A percentile compares a stretch with the other conserved stretches of the same genome.
These are phyloP conservation scores for Enteromius fasciolatus DNA, from an alignment of 2,797 vertebrate genomes.

Conservation along the genomic window DNA sequence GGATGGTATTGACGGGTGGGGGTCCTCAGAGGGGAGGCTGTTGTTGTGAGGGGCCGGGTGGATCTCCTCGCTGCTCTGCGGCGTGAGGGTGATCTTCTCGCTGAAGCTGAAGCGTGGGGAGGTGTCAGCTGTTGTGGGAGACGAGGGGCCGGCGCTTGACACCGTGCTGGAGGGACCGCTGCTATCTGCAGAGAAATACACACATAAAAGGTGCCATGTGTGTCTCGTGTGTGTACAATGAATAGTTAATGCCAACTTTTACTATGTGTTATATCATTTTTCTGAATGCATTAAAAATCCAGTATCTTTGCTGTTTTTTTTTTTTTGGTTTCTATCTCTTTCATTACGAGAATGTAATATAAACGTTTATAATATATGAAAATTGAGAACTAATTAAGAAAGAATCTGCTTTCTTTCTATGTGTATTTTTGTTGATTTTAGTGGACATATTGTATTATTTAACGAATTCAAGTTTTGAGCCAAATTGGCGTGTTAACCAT, in stretches of 20 bases:
- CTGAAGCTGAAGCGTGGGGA: slow-evolving; percentile 89
- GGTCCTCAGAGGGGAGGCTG: slow-evolving; percentile 37
- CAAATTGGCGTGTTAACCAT: not conserved
- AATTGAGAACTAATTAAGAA: not conserved
- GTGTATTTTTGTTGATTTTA: not conserved
- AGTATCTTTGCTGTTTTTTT: not conserved
- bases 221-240: not conserved
- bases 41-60: slow-evolving; percentile 66
- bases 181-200: slow-evolving; percentile 83
- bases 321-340: not conserved
- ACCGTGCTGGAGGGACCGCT: slow-evolving; percentile 96
- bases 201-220: not conserved
- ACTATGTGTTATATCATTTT: not conserved
- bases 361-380: not conserved
- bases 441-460: not conserved
- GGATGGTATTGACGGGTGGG: slow-evolving; percentile 25
- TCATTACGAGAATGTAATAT: not conserved
- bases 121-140: slow-evolving; percentile 87
- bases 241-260: not conserved
- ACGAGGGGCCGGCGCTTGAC: slow-evolving; percentile 94
- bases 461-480: not conserved
- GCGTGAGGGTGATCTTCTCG: slow-evolving; percentile 82
- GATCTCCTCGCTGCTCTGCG: slow-evolving; percentile 83
- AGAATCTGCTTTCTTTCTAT: too few relatives aligned
- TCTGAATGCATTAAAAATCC: not conserved